Base-by-base conservation (phyloP, 2,113 vertebrate genomes). In the Seriola rivoliana region DNA sequence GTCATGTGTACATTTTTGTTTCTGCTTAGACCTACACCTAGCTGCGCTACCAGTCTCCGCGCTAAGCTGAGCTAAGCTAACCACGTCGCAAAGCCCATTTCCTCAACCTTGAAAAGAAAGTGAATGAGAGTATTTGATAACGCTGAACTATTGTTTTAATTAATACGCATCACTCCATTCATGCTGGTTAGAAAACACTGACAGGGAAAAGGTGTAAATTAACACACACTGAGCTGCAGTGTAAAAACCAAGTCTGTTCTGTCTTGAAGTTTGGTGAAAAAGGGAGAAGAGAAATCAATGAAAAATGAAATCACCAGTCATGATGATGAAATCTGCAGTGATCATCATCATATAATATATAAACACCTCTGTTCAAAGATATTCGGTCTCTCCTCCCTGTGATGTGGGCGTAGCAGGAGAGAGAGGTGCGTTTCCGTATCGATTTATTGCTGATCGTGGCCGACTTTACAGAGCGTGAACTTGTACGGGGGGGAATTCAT, bases 401-500 rank as follows among this genome's bases (percentile, higher is more conserved):
- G 75, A 82, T 63, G n/a, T 70, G 68, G 67, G 54, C 38, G 69
- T 14, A 36, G 36, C 52, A 10, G 48, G n/a, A 19, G n/a, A 8
- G 11, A 6, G 36, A 6, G 65, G n/a, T 13, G 5, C 13, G 60
- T 34, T 75, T 69, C 57, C 25, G 1, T 29, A 64, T 64, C 5
- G 21, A 77, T 80, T n/a, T 64, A 71, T 73, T 75, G 48, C 72
- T 74, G 74, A 84, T 82, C 10, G 60, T 5, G 46, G 50, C 69
- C 38, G n/a, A 62, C 78, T 85, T 88, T 67, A 80, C 59, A 82
- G 74, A 63, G 25, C 1, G 23, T 65, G 66, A 82, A 80, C 86
- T 85, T 68, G 29, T 29, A 29, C 29, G 78, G 21, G 71, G 32
- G 59, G 21, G 63, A 75, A 73, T 90, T 71, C 74, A 89, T 89